Percentiles rank a stretch among this genome's conserved stretches.
These are phyloP conservation scores for Homarus gammarus DNA, from an alignment of 2,888 invertebrate species.

Conservation along the genomic window DNA sequence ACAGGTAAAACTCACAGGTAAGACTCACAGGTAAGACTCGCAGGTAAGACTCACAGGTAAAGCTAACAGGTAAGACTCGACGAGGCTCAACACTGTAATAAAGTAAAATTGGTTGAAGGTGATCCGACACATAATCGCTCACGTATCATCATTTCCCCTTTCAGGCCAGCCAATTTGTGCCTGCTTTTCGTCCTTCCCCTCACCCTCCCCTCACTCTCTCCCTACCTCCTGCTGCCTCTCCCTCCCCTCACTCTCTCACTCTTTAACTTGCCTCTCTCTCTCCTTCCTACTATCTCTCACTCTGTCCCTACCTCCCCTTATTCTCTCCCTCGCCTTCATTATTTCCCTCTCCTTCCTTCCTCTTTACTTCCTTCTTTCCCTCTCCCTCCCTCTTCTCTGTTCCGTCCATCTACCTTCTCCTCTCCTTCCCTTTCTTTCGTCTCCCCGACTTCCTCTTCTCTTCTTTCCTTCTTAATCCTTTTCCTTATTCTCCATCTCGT, in stretches of 20 bases:
- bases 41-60: no score
- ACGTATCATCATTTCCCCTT: conserved; percentile 16
- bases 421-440: background rate
- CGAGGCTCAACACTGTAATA: background rate
- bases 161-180: conserved; percentile 28
- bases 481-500: background rate
- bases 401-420: background rate
- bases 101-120: conserved; percentile 33
- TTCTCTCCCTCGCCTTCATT: background rate
- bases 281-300: no score
- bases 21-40: no score
- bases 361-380: background rate
- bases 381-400: background rate
- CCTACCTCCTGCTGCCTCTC: background rate
- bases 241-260: background rate
- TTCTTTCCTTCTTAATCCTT: background rate
- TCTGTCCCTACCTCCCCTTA: no score
- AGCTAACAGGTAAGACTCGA: background rate
- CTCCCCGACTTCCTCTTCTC: background rate
- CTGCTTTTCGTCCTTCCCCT: background rate
- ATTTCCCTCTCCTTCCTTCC: background rate
- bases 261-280: background rate
- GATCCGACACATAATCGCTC: conserved; percentile 10
- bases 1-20: no score
- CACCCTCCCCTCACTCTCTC: background rate